These are phyloP conservation scores for Crotophaga sulcirostris DNA, from an alignment of 2,113 vertebrate genomes.

Conservation along the genomic window DNA sequence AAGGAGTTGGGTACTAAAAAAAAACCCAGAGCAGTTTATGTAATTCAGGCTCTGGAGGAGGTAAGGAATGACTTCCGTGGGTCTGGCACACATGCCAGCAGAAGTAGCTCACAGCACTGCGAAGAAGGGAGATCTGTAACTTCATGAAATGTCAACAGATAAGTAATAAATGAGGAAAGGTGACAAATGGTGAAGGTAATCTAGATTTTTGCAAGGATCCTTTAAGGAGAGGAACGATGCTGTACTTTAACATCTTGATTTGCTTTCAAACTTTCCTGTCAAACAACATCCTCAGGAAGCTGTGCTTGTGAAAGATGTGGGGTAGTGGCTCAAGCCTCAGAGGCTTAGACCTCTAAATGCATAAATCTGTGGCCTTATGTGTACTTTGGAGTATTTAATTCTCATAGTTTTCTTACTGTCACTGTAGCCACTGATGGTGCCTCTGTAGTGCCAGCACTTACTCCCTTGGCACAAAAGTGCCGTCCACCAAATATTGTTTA, in stretches of 20 bases:
- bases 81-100: background rate
- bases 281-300: background rate
- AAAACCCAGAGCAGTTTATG: background rate
- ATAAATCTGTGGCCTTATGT: background rate
- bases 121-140: background rate
- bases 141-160: background rate
- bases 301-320: background rate
- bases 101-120: background rate
- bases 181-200: background rate
- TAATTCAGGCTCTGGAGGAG: background rate
- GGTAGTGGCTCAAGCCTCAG: background rate
- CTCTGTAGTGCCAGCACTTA: background rate
- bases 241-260: background rate
- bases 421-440: background rate
- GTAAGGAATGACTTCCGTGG: background rate
- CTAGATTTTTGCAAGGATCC: background rate
- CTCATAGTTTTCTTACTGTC: background rate
- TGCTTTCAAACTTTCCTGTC: background rate
- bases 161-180: background rate
- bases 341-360: background rate
- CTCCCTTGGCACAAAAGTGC: background rate
- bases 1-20: background rate
- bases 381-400: background rate
- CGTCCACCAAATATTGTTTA: accelerated
- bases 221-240: background rate